Conservation (phyloP, 2,113 vertebrate species). For the Sminthopsis crassicaudata region DNA sequence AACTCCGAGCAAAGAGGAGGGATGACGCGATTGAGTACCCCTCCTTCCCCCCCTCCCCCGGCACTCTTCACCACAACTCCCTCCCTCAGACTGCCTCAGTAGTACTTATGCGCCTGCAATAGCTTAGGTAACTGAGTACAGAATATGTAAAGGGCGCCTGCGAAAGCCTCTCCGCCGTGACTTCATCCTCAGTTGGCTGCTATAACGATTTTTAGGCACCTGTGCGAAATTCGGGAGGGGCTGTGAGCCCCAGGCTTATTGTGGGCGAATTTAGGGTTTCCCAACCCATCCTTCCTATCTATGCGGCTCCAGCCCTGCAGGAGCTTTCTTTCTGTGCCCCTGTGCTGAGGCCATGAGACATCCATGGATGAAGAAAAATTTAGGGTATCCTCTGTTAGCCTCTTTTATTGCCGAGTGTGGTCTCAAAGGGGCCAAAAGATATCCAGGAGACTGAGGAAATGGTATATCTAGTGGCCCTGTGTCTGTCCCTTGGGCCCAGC, state of each 20-base stretch:
- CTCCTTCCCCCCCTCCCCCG: too few relatives aligned
- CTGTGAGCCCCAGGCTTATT: background rate
- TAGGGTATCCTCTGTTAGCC: background rate
- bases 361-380: background rate
- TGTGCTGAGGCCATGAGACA: background rate
- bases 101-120: background rate
- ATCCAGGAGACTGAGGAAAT: background rate
- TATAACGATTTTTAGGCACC: background rate
- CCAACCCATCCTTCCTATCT: accelerated
- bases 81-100: too few relatives aligned
- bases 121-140: background rate
- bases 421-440: background rate
- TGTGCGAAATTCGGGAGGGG: background rate
- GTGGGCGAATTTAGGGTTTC: too few relatives aligned
- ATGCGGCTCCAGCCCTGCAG: background rate
- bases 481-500: background rate
- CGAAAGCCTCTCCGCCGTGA: background rate
- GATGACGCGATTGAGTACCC: too few relatives aligned
- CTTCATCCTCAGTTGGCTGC: background rate
- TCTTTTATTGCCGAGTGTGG: background rate
- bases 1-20: too few relatives aligned
- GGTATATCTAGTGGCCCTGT: background rate
- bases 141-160: background rate
- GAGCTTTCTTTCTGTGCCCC: background rate
- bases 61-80: too few relatives aligned